These are phyloP conservation scores for Cryptomyrus ogoouensis DNA, from an alignment of 2,113 vertebrate genomes.

Conservation along the genomic window DNA sequence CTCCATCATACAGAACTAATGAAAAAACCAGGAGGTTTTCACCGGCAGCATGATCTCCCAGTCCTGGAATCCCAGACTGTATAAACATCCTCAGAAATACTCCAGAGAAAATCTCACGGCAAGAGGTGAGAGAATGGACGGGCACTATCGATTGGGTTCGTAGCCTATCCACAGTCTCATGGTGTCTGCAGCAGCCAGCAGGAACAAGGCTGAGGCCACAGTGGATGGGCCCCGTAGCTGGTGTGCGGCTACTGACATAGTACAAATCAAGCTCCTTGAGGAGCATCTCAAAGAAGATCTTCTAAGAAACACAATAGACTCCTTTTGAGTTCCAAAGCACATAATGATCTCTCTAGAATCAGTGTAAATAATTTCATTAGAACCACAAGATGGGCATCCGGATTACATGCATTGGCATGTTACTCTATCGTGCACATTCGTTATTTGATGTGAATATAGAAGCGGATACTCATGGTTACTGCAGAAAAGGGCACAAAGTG, in stretches of 20 bases:
- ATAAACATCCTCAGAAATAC: conserved; percentile 21
- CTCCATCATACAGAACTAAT: conserved; percentile 16
- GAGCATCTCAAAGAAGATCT: background rate
- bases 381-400: background rate
- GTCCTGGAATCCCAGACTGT: conserved; percentile 6
- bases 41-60: conserved; percentile 4
- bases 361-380: background rate
- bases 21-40: conserved; percentile 23
- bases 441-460: background rate
- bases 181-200: background rate
- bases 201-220: background rate
- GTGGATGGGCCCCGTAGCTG: background rate
- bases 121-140: conserved; percentile 18
- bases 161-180: background rate
- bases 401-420: background rate
- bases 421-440: background rate
- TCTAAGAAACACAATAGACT: background rate
- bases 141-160: background rate
- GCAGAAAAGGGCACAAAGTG: background rate
- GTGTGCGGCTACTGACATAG: background rate
- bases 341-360: background rate
- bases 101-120: conserved; percentile 25
- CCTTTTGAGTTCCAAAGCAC: background rate
- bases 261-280: background rate
- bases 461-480: background rate